Percentiles rank a stretch among this genome's conserved stretches.
These are phyloP conservation scores for Drosophila pullipes DNA, from an alignment of 2,888 invertebrate species.

Conservation along the genomic window DNA sequence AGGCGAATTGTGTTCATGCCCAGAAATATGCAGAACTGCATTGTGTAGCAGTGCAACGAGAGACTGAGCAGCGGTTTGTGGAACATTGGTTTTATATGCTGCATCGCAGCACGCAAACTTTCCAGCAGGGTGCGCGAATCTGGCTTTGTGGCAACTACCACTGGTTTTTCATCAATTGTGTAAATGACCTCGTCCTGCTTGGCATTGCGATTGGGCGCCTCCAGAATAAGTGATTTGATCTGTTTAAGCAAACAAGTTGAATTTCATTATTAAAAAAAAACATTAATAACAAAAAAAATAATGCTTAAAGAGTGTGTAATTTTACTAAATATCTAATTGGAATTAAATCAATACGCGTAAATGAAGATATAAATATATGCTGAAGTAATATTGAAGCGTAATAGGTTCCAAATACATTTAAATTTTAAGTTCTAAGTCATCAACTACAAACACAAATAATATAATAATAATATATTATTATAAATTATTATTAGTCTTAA, in stretches of 20 bases:
- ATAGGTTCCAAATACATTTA: too few relatives aligned
- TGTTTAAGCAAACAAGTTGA: conserved; percentile 23
- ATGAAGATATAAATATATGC: too few relatives aligned
- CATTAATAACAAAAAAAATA: background rate
- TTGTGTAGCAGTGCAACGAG: conserved; percentile 88
- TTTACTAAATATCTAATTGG: background rate
- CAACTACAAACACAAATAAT: background rate
- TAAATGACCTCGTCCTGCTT: conserved; percentile 62
- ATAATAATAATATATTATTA: background rate
- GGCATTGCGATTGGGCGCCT: conserved; percentile 73
- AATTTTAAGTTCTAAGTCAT: background rate
- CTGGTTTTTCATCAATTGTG: conserved; percentile 69
- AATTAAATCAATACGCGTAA: background rate
- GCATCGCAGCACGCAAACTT: conserved; percentile 87
- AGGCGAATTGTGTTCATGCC: conserved; percentile 92
- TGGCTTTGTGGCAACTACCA: background rate
- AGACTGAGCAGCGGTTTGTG: conserved; percentile 87
- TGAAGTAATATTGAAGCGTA: too few relatives aligned
- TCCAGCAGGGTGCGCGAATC: conserved; percentile 59
- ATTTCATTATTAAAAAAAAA: background rate
- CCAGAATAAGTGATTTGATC: conserved; percentile 77
- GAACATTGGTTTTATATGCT: conserved; percentile 89
- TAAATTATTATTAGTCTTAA: background rate
- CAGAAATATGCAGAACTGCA: conserved; percentile 89
- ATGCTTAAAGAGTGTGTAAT: background rate